Conservation (phyloP, 2,888 invertebrate species). For the Luperina nickerlii region DNA sequence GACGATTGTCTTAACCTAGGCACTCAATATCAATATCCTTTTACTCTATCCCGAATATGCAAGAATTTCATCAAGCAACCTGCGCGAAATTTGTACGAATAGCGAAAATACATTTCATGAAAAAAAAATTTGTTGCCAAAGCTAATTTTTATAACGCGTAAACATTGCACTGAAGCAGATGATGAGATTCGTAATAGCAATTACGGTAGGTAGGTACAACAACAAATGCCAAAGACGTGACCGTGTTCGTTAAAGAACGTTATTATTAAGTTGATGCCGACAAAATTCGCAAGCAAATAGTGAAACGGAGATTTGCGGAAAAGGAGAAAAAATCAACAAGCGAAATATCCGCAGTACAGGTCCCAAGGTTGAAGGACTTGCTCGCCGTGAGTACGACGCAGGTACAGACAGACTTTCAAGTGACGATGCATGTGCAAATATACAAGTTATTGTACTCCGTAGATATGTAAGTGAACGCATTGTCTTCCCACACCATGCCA, state of each 20-base stretch:
- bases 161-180: constrained; percentile 43
- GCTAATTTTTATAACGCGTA: constrained; percentile 16
- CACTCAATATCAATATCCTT: not conserved
- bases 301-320: constrained; percentile 82
- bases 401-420: constrained; percentile 85
- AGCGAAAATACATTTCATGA: not conserved
- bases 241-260: constrained; percentile 55
- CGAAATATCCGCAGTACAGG: constrained; percentile 84
- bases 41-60: not conserved
- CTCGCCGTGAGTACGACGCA: constrained; percentile 82
- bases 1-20: constrained; percentile 53
- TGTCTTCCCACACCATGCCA: constrained; percentile 62
- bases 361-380: constrained; percentile 86
- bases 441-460: constrained; percentile 68
- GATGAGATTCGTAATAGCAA: constrained; percentile 46
- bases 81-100: not conserved
- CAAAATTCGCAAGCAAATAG: constrained; percentile 70
- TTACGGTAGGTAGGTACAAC: constrained; percentile 41
- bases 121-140: constrained; percentile 5
- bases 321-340: constrained; percentile 82
- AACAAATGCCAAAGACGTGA: constrained; percentile 72
- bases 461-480: constrained; percentile 64
- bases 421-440: constrained; percentile 74
- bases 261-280: constrained; percentile 49
- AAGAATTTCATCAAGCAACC: not conserved